Base-by-base conservation (phyloP, 2,113 vertebrate species). In the Indri indri region DNA sequence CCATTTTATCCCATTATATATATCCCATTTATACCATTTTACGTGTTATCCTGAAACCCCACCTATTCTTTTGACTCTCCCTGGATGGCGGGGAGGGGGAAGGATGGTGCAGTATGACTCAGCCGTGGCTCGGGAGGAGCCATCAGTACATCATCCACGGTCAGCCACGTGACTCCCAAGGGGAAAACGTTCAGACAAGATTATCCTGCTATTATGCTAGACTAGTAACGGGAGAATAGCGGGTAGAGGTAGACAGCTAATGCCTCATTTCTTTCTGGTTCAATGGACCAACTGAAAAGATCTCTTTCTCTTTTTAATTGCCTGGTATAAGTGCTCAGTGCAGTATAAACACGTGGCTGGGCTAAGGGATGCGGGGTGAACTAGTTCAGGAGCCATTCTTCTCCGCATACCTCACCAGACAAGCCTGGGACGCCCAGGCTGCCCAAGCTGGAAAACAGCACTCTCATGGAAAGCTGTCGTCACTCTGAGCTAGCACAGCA, bases 41-140 rank as follows among this genome's bases (percentile, higher is more conserved):
- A 85, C 40, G 54, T 37, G 32, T 40, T 68, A 23, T 47, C 20
- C 34, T 61, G 45, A 89, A 54, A 40, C 3, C 17, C 34, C 50
- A 57, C 59, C 70, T 34, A 8, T 3, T 80, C 27, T 40, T 71
- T 34, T 52, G 59, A 76, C 34, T 59, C 37, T 85, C 2, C 18
- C 2, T 90, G 37, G 42, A 0, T 8, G n/a, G 37, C 5, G 8
- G 32, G 34, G 27, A 52, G 30, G 1, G 3, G 7, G 4, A 37
- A n/a, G 25, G 11, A 90, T 34, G 13, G 1, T 1, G 0, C 20
- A 68, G 9, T 61, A 47, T 45, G 37, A 34, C 40, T 40, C 13
- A 77, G 20, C 59, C 25, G 8, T 16, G 8, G 27, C 9, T 30
- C 37, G 9, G 32, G 42, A 91, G 9, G 4, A 88, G 14, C 18